A percentile compares a stretch with the other conserved stretches of the same genome.
Conservation (phyloP, 2,113 vertebrate genomes). For the Leucopternis melanops region DNA sequence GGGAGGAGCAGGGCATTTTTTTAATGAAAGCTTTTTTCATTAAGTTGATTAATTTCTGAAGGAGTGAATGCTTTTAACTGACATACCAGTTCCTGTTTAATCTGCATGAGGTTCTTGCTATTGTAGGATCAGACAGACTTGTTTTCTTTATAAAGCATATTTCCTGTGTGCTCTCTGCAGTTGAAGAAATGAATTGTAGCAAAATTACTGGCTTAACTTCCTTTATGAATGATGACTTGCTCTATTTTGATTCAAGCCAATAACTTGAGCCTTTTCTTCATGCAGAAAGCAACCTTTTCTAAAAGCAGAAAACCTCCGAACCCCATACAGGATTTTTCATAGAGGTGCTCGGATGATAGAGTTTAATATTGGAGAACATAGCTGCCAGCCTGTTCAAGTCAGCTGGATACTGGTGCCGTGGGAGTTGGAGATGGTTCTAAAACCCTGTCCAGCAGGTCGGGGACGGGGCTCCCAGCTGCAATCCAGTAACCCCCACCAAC, state of each 20-base stretch:
- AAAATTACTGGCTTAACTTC: background rate
- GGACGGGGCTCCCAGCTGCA: fast-evolving
- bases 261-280: background rate
- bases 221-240: background rate
- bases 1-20: background rate
- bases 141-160: background rate
- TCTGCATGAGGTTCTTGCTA: background rate
- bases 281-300: background rate
- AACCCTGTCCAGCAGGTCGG: fast-evolving
- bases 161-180: background rate
- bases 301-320: background rate
- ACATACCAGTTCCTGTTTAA: background rate
- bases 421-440: background rate
- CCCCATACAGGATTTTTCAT: background rate
- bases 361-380: fast-evolving
- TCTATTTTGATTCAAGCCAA: background rate
- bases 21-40: background rate
- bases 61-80: background rate
- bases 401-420: background rate
- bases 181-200: background rate
- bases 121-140: background rate
- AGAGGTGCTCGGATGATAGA: background rate
- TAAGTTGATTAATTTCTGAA: background rate
- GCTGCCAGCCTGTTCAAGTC: background rate
- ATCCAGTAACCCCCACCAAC: background rate